A percentile compares a stretch with the other conserved stretches of the same genome.
Evolutionary conservation across 2,888 invertebrate species (phyloP).

Genomic region (Orthosia incerta): DNA sequence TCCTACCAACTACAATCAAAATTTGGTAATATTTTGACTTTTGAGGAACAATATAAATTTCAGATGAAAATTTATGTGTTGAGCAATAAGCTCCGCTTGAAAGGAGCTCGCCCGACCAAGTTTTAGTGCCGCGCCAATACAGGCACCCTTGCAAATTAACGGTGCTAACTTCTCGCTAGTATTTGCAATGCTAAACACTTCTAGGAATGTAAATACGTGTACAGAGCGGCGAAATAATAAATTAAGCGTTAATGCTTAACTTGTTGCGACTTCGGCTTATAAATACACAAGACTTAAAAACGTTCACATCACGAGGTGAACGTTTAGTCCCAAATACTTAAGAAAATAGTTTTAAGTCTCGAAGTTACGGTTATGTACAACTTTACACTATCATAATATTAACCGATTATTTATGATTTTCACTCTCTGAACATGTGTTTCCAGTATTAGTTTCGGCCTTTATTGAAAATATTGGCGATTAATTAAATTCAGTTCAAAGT

Average conservation of each 20-base stretch:
- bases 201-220: constrained; percentile 49
- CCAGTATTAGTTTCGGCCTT: neutral
- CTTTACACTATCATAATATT: neutral
- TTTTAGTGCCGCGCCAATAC: constrained; percentile 61
- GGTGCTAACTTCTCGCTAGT: constrained; percentile 52
- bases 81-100: constrained; percentile 72
- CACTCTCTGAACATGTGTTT: neutral
- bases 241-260: constrained; percentile 22
- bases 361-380: neutral
- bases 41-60: constrained; percentile 68
- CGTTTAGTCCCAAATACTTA: neutral
- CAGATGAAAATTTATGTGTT: constrained; percentile 72
- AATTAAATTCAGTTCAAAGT: constrained; percentile 40
- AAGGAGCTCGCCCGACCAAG: constrained; percentile 60
- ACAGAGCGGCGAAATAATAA: constrained; percentile 18
- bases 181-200: constrained; percentile 63
- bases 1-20: constrained; percentile 43
- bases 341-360: neutral
- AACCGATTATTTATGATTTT: neutral
- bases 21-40: constrained; percentile 41
- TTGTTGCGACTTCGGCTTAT: constrained; percentile 5
- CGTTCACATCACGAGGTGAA: too few species aligned
- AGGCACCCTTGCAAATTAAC: constrained; percentile 60
- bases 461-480: constrained; percentile 24
- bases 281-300: too few species aligned